A percentile compares a stretch with the other conserved stretches of the same genome.
These are phyloP conservation scores for Heterocephalus glaber DNA, from an alignment of 2,113 vertebrate species.

Conservation along the genomic window DNA sequence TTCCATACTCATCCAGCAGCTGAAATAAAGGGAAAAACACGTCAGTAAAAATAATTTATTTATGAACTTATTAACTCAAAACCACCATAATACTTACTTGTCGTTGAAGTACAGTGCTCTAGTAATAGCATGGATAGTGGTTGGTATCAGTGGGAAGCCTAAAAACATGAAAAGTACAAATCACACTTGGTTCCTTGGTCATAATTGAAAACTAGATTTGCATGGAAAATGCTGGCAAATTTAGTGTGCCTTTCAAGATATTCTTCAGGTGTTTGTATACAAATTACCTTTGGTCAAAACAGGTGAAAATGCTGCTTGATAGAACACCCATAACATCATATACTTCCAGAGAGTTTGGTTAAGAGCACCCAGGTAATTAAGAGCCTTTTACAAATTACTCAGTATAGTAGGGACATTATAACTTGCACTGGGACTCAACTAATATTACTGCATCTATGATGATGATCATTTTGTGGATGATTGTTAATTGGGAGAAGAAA, in stretches of 20 bases:
- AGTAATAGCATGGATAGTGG: conserved; percentile 94
- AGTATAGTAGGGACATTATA: neutral
- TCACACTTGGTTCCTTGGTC: conserved; percentile 7
- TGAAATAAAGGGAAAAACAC: conserved; percentile 74
- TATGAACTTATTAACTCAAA: neutral
- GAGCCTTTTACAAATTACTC: neutral
- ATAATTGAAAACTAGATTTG: neutral
- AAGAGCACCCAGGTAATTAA: conserved; percentile 7
- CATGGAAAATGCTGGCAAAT: neutral
- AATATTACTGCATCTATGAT: neutral
- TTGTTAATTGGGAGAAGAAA: neutral
- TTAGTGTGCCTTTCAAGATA: neutral
- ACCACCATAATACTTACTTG: conserved; percentile 89
- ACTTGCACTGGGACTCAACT: neutral
- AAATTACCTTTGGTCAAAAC: neutral
- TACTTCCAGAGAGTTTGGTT: neutral
- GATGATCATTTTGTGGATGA: neutral
- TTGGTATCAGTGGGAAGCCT: conserved; percentile 97
- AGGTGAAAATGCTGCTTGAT: neutral
- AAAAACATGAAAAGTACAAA: conserved; percentile 51
- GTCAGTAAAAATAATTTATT: conserved; percentile 53
- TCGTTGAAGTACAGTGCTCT: conserved; percentile 96
- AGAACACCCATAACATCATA: neutral
- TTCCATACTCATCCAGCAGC: conserved; percentile 98
- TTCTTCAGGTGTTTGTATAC: neutral